These are phyloP conservation scores for Brachyhypopomus gauderio DNA, from an alignment of 2,113 vertebrate species.

Conservation along the genomic window DNA sequence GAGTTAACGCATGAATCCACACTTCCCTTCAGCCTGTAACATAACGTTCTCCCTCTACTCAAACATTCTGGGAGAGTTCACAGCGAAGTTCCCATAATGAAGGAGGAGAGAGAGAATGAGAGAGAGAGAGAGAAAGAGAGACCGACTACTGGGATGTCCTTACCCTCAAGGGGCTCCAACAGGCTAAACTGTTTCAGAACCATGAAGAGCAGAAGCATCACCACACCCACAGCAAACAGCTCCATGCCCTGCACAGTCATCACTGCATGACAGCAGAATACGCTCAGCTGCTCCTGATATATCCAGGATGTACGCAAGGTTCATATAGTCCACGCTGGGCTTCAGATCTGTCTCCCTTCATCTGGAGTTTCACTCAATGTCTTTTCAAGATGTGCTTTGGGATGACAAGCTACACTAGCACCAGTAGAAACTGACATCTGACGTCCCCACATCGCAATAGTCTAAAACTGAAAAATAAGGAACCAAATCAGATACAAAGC, in stretches of 20 bases:
- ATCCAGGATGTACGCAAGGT: not conserved
- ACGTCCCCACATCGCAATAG: no score
- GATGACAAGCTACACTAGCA: not conserved
- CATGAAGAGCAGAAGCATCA: constrained; percentile 85
- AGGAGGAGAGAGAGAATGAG: not conserved
- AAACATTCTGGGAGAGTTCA: no score
- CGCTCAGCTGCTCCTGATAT: not conserved
- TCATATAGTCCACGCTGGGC: not conserved
- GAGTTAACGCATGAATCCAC: no score
- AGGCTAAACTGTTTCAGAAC: constrained; percentile 94
- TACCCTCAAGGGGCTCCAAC: constrained; percentile 91
- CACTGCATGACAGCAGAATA: constrained; percentile 47
- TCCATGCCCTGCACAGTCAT: constrained; percentile 92
- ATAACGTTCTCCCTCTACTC: no score
- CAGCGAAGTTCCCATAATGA: not conserved
- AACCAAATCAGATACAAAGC: no score
- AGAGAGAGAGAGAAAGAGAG: not conserved
- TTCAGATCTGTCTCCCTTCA: not conserved
- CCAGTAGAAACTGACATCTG: no score
- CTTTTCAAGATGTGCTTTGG: not conserved
- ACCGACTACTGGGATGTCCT: constrained; percentile 27
- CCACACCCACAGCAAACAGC: constrained; percentile 84
- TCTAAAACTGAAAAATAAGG: no score
- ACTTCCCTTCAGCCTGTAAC: no score
- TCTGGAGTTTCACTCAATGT: constrained; percentile 9